phyloP scores from a whole-genome alignment of 2,888 invertebrate genomes.

The Scaptodrosophila latifasciaeformis region DNA sequence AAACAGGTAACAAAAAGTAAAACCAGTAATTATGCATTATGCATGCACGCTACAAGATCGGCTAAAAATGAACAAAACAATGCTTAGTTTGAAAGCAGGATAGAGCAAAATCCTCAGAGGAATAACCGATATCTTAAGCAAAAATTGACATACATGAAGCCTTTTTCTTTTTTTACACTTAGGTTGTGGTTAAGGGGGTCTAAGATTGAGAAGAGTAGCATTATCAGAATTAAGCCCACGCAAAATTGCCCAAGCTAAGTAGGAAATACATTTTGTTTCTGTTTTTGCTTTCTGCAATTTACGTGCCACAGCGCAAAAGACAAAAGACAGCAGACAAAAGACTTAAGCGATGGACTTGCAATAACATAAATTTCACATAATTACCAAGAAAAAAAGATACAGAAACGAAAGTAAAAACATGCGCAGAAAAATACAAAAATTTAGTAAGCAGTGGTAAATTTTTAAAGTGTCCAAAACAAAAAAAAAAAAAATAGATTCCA shows the following conservation, averaged over 20 bases:
- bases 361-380: conserved; percentile 66
- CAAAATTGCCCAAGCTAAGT: conserved; percentile 36
- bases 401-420: conserved; percentile 33
- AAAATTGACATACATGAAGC: conserved; percentile 25
- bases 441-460: no score
- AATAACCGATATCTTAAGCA: background rate
- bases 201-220: background rate
- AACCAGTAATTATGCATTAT: conserved; percentile 68
- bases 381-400: conserved; percentile 46
- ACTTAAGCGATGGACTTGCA: conserved; percentile 63
- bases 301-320: conserved; percentile 53
- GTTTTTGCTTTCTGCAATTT: conserved; percentile 59
- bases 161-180: no score
- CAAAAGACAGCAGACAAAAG: conserved; percentile 63
- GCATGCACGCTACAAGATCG: conserved; percentile 64
- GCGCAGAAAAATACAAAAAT: conserved; percentile 37
- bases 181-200: background rate
- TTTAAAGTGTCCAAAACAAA: no score
- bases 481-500: conserved; percentile 4
- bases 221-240: conserved; percentile 44
- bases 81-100: conserved; percentile 41
- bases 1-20: conserved; percentile 51
- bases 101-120: background rate
- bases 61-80: conserved; percentile 23
- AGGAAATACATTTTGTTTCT: conserved; percentile 50